A percentile compares a stretch with the other conserved stretches of the same genome.
phyloP scores from a whole-genome alignment of 2,113 vertebrate genomes.

The Mirounga angustirostris region DNA sequence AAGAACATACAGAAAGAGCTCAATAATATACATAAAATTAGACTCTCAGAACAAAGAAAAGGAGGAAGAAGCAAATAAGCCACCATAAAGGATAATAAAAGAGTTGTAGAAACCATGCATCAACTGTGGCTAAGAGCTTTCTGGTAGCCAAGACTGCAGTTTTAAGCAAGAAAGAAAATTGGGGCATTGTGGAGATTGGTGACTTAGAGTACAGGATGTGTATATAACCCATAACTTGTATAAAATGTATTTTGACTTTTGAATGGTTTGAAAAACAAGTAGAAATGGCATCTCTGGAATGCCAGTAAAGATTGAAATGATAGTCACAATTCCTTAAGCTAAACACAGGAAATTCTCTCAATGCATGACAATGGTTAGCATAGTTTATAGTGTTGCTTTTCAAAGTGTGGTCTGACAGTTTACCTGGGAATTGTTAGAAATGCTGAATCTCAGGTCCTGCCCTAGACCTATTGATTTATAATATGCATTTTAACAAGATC shows the following conservation, averaged over 20 bases:
- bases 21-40: background rate
- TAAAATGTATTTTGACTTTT: slow-evolving; percentile 38
- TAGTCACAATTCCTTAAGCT: background rate
- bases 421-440: background rate
- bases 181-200: background rate
- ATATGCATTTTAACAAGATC: background rate
- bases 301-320: background rate
- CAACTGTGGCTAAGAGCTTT: background rate
- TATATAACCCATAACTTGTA: background rate
- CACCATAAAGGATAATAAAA: background rate
- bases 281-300: slow-evolving; percentile 43
- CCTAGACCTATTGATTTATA: background rate
- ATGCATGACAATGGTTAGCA: background rate
- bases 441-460: background rate
- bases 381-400: background rate
- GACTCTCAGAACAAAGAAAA: background rate
- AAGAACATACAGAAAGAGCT: background rate
- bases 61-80: background rate
- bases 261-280: slow-evolving; percentile 18
- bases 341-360: background rate
- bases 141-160: background rate
- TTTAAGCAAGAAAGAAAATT: slow-evolving; percentile 2
- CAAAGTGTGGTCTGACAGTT: background rate
- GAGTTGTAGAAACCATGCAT: background rate
- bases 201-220: background rate